A percentile compares a stretch with the other conserved stretches of the same genome.
Conservation (phyloP, 2,797 vertebrate species). For the Syndactyla subalaris region DNA sequence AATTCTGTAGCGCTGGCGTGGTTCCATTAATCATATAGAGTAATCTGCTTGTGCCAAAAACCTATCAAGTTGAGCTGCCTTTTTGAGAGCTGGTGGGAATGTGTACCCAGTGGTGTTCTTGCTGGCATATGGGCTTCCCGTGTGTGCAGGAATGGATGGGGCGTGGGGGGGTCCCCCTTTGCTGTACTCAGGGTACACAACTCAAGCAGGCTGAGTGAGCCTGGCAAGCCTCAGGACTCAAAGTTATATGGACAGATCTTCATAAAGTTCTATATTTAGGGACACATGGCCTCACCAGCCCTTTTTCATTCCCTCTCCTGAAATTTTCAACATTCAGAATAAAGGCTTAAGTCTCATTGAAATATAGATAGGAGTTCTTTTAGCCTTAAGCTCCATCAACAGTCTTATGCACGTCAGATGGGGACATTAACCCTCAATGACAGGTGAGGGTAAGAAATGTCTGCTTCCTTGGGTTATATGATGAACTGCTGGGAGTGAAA, state of each 20-base stretch:
- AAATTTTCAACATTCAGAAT: not conserved
- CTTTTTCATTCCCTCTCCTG: not conserved
- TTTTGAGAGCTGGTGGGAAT: slow-evolving; percentile 65
- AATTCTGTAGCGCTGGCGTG: slow-evolving; percentile 11
- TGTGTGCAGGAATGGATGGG: slow-evolving; percentile 54
- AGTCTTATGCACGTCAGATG: not conserved
- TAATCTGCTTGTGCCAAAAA: slow-evolving; percentile 62
- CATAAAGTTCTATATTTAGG: not conserved
- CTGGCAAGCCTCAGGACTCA: not conserved
- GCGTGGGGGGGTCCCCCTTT: not conserved
- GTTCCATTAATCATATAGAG: slow-evolving; percentile 68
- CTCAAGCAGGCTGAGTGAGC: not conserved
- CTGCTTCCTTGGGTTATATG: not conserved
- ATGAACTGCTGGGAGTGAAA: not conserved
- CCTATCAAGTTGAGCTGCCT: slow-evolving; percentile 67
- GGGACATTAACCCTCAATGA: not conserved
- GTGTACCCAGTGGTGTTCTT: slow-evolving; percentile 66
- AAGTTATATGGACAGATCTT: not conserved
- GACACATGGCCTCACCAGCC: not conserved
- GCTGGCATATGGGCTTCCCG: slow-evolving; percentile 60
- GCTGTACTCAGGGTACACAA: not conserved
- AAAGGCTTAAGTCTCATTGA: not conserved
- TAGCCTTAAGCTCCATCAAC: not conserved
- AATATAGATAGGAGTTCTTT: not conserved
- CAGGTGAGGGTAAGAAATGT: not conserved